Conservation (phyloP, 2,797 vertebrate genomes). For the Bovichtus diacanthus region DNA sequence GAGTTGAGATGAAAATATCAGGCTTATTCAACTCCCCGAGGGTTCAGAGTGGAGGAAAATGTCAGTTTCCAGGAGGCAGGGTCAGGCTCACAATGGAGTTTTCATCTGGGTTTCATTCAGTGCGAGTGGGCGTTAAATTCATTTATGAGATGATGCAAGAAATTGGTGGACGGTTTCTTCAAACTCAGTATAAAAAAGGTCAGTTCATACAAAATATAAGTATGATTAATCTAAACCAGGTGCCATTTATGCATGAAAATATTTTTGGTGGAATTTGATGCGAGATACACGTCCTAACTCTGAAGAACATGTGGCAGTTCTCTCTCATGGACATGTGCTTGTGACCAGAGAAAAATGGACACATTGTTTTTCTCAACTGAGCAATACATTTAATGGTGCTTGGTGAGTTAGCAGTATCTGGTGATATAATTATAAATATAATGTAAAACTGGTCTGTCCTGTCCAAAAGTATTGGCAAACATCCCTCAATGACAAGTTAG, state of each 20-base stretch:
- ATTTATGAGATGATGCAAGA: conserved; percentile 58
- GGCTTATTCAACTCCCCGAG: conserved; percentile 43
- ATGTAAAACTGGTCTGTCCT: neutral
- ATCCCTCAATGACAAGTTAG: neutral
- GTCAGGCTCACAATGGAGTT: conserved; percentile 35
- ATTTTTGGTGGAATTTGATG: neutral
- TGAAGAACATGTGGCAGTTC: neutral
- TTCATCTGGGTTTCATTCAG: conserved; percentile 65
- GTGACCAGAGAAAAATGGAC: neutral
- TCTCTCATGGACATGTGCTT: neutral
- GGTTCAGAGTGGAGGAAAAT: conserved; percentile 49
- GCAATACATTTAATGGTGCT: neutral
- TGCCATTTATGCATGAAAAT: neutral
- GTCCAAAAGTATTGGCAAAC: neutral
- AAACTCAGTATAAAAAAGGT: conserved; percentile 15
- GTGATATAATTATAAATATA: neutral
- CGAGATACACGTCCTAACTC: neutral
- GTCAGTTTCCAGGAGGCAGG: conserved; percentile 47
- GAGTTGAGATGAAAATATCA: conserved; percentile 68
- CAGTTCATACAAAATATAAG: neutral
- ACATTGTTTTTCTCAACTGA: neutral
- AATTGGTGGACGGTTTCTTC: conserved; percentile 18
- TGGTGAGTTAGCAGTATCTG: neutral
- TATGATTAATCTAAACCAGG: neutral
- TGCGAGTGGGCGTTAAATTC: conserved; percentile 41